Evolutionary conservation across 2,113 vertebrate genomes (phyloP), one percentile per base, ranked within the genome.

Genomic region (Misgurnus mizolepis): DNA sequence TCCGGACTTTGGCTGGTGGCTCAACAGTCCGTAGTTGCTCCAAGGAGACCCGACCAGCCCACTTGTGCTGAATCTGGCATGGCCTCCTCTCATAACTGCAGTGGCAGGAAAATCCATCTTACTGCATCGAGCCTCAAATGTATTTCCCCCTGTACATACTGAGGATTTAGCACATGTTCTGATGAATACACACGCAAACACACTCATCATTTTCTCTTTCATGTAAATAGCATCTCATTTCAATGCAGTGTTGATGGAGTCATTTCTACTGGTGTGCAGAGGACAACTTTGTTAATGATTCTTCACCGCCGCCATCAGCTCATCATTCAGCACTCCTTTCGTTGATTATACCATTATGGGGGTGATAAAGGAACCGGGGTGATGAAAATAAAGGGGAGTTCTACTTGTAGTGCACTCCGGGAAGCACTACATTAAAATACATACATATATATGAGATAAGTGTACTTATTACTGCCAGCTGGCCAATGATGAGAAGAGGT

Each of bases 51-150:
- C 64, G 40, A 69, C 34, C 66, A 70, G 15, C 53, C 41, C 76
- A 76, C 75, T 75, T 80, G 75, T 56, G 73, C 72, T 67, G 43
- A 73, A 74, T 43, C 76, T 79, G 64, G 81, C 64, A 14, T 14
- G 60, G 81, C 74, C 69, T 64, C 18, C 11, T 55, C 66, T 76
- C 80, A 83, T 69, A 78, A 71, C 41, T 78, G 80, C 61, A 70
- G 65, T 49, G n/a, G 22, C 69, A 79, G 70, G 47, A 68, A 82
- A 79, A 78, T 76, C 65, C 76, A 78, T 80, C 55, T 60, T 41
- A 49, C 22, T 64, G 53, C 76, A 79, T 58, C 41, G 27, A 55
- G 62, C 71, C 22, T 41, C 6, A 2, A 39, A 74, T 62, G 43
- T 76, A 70, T 66, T 71, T 73, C 15, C 67, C 43, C 64, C 22